A percentile compares a stretch with the other conserved stretches of the same genome.
These are phyloP conservation scores for Dromas ardeola DNA, from an alignment of 2,113 vertebrate species.

Conservation along the genomic window DNA sequence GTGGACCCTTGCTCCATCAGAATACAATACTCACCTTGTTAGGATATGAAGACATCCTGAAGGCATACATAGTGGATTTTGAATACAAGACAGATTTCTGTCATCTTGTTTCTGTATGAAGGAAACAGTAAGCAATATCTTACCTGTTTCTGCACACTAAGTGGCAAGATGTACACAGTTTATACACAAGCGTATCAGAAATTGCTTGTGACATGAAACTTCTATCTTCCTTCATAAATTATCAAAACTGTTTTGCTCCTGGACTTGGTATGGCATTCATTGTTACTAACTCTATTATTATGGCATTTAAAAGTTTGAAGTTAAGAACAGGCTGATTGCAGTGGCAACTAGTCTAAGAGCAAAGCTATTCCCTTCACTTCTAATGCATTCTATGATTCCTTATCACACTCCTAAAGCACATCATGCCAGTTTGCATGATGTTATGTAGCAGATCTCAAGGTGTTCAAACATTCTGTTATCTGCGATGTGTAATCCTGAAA, in stretches of 20 bases:
- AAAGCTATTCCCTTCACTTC: background rate
- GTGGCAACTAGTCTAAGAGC: background rate
- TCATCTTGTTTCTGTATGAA: background rate
- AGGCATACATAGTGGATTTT: background rate
- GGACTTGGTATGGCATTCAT: background rate
- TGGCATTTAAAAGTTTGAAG: background rate
- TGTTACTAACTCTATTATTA: background rate
- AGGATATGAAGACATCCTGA: background rate
- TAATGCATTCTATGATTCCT: background rate
- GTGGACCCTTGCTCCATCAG: background rate
- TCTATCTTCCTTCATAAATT: background rate
- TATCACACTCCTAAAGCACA: background rate
- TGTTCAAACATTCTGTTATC: background rate
- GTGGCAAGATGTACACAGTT: background rate
- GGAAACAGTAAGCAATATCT: background rate
- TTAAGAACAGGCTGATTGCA: background rate
- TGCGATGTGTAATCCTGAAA: background rate
- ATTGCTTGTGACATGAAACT: background rate
- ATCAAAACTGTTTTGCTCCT: background rate
- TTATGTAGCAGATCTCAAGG: background rate
- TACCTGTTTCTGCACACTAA: background rate
- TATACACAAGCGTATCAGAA: background rate
- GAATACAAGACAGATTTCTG: background rate
- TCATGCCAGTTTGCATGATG: background rate
- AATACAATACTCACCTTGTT: background rate